Percentiles rank a stretch among this genome's conserved stretches.
Conservation (phyloP, 2,797 vertebrate species). For the Avahi laniger region DNA sequence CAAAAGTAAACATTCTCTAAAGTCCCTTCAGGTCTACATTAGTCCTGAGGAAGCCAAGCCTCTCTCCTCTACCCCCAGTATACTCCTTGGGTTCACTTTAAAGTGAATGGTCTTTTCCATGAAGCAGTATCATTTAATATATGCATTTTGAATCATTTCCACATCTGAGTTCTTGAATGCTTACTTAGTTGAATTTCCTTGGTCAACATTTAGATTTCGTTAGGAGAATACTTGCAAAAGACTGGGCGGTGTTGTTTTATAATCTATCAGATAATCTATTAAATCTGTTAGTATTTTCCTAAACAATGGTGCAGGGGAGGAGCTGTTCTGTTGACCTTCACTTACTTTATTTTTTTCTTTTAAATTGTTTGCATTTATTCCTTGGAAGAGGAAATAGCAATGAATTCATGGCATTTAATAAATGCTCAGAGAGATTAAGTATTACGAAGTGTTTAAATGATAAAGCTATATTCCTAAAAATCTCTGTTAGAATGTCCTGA, state of each 20-base stretch:
- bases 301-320: background rate
- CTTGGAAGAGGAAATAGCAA: background rate
- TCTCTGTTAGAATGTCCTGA: background rate
- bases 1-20: conserved; percentile 72
- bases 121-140: background rate
- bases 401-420: background rate
- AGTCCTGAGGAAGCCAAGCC: conserved; percentile 31
- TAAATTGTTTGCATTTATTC: background rate
- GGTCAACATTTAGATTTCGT: conserved; percentile 18
- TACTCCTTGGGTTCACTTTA: background rate
- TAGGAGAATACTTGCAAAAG: conserved; percentile 59
- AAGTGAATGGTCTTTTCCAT: conserved; percentile 21
- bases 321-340: background rate
- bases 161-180: conserved; percentile 57
- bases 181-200: conserved; percentile 66
- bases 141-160: conserved; percentile 61
- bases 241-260: background rate
- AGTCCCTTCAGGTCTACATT: conserved; percentile 49
- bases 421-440: background rate
- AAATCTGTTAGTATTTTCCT: background rate
- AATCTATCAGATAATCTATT: background rate
- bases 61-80: background rate
- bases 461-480: background rate
- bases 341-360: background rate
- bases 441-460: background rate